These are phyloP conservation scores for Maccullochella peelii DNA, from an alignment of 2,113 vertebrate species.

Conservation along the genomic window DNA sequence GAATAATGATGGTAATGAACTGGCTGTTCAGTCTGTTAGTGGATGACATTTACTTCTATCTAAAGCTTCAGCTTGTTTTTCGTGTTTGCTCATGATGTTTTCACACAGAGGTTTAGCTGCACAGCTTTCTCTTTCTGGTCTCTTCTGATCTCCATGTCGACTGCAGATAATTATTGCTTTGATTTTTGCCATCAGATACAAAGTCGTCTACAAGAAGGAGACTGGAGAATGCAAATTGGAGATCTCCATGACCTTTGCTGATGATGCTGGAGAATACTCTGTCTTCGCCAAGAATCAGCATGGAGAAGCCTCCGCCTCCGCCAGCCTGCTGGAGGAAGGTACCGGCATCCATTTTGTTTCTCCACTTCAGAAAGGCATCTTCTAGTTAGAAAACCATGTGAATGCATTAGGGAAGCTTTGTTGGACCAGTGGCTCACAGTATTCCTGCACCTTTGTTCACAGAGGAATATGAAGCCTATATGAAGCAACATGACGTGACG, in stretches of 20 bases:
- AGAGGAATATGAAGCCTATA: conserved; percentile 92
- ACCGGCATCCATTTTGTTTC: not conserved
- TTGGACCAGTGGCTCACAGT: not conserved
- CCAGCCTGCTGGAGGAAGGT: conserved; percentile 94
- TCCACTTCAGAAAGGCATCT: not conserved
- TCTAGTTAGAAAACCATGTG: not conserved
- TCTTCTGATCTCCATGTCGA: not conserved
- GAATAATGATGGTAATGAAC: too few species aligned
- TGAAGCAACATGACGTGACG: conserved; percentile 90
- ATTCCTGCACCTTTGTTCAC: conserved; percentile 43
- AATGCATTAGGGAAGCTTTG: not conserved
- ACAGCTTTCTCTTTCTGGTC: not conserved
- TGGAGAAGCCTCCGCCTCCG: conserved; percentile 90
- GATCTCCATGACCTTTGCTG: conserved; percentile 97
- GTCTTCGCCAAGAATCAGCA: conserved; percentile 89
- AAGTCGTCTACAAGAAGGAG: conserved; percentile 91
- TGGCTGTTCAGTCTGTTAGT: too few species aligned
- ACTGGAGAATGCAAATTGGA: conserved; percentile 93
- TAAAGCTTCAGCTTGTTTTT: too few species aligned
- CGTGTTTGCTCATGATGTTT: not conserved
- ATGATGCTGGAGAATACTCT: conserved; percentile 95
- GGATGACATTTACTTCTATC: too few species aligned
- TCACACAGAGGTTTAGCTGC: not conserved
- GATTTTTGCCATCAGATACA: conserved; percentile 84
- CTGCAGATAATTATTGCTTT: not conserved